phyloP scores from a whole-genome alignment of 35 echinoderm and acorn worm species.

The Apostichopus parvimensis region DNA sequence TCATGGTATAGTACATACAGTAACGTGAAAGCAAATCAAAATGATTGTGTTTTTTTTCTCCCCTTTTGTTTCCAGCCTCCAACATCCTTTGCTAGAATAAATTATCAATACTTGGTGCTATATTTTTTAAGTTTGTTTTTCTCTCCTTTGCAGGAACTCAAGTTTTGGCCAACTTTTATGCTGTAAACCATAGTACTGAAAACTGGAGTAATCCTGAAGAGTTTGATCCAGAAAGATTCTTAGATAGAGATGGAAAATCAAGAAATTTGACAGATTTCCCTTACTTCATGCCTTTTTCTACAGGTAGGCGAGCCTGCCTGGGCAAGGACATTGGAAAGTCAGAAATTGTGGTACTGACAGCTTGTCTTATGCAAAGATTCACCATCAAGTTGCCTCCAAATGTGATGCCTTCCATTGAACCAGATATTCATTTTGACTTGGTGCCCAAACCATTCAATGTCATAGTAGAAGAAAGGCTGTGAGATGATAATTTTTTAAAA shows the following conservation, averaged over 20 bases:
- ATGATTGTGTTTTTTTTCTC: no score
- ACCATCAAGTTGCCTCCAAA: constrained; percentile 60
- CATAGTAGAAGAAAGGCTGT: constrained; percentile 56
- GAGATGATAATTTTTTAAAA: background rate
- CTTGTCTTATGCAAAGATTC: constrained; percentile 78
- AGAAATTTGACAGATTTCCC: constrained; percentile 76
- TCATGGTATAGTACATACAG: no score
- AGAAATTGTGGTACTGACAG: constrained; percentile 80
- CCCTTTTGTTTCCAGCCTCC: no score
- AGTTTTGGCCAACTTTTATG: constrained; percentile 95
- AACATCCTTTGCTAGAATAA: no score
- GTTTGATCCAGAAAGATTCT: constrained; percentile 85
- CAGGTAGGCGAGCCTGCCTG: constrained; percentile 85
- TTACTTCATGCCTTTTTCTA: constrained; percentile 98
- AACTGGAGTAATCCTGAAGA: constrained; percentile 77
- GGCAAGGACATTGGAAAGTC: constrained; percentile 96
- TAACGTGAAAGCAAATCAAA: no score
- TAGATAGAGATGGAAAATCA: constrained; percentile 70
- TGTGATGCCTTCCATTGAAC: constrained; percentile 57
- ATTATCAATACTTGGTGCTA: no score
- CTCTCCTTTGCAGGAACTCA: constrained; percentile 75
- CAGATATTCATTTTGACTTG: constrained; percentile 89
- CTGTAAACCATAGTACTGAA: constrained; percentile 77
- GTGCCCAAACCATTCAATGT: constrained; percentile 91
- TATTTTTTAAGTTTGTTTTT: background rate